Evolutionary conservation across 2,113 vertebrate genomes (phyloP), one percentile per base, ranked within the genome.

Genomic region (Passer montanus): DNA sequence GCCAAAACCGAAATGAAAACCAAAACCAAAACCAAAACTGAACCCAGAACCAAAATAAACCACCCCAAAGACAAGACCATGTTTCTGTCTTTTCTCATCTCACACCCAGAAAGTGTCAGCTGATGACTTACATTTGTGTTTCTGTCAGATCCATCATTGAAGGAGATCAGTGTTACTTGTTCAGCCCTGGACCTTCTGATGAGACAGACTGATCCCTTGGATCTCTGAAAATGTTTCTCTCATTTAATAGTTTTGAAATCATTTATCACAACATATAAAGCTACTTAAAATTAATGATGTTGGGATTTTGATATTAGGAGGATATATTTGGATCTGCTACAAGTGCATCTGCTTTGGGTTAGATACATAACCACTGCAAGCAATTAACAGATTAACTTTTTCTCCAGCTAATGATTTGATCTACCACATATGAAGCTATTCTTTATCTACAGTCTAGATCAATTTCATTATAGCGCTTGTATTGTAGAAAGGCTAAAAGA

Each of bases 181-280:
- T 97, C 87, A 84, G 72, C 83, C 94, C 11, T 85, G 83, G 95
- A 90, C 63, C 41, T 94, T 76, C 95, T 93, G 94, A 97, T 97
- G 95, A 97, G 79, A 95, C 63, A 96, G 87, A 82, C 47, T 97
- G 95, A 97, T 97, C 95, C 75, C 84, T 97, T 97, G 91, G 94
- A 92, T 95, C 86, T 96, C 59, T 62, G 16, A 30, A 94, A 90
- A 83, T 37, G 7, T 47, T 90, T 62, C 16, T 49, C 8, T 56
- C 13, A 64, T 58, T 41, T 37, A 33, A 84, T 43, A 49, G 10
- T 27, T 90, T 46, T 49, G 12, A 49, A 85, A 87, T 28, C 26
- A 20, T 37, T 94, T 85, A 66, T 83, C 24, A 53, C 3, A 59
- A 63, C 15, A 43, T 11, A 47, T 49, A 64, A 72, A 89, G 13